phyloP scores from a whole-genome alignment of 2,797 vertebrate genomes.

The Trematomus bernacchii region DNA sequence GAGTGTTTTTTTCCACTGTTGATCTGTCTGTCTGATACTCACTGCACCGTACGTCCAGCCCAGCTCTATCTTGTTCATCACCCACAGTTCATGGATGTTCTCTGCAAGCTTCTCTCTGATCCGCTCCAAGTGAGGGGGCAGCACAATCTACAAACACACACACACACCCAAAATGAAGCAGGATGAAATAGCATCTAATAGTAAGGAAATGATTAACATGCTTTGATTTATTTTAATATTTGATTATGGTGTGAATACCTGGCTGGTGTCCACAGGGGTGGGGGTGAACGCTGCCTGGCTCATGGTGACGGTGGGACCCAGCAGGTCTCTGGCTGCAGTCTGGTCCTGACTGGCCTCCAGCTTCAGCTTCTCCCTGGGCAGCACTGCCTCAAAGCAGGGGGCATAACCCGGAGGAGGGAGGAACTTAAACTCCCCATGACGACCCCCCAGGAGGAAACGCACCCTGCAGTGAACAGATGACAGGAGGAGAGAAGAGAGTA shows the following conservation, averaged over 20 bases:
- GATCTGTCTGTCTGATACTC: slow-evolving; percentile 51
- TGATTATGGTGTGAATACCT: slow-evolving; percentile 80
- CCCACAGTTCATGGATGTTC: slow-evolving; percentile 98
- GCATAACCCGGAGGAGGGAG: slow-evolving; percentile 95
- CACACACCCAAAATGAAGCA: not conserved
- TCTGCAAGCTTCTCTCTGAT: slow-evolving; percentile 96
- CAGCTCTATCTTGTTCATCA: slow-evolving; percentile 98
- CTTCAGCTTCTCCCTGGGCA: slow-evolving; percentile 94
- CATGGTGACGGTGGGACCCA: slow-evolving; percentile 91
- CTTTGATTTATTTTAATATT: not conserved
- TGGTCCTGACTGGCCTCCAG: slow-evolving; percentile 93
- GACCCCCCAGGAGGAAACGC: slow-evolving; percentile 94
- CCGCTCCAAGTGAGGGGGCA: slow-evolving; percentile 93
- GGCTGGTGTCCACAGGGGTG: slow-evolving; percentile 93
- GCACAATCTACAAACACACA: slow-evolving; percentile 86
- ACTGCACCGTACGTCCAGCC: slow-evolving; percentile 96
- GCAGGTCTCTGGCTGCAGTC: slow-evolving; percentile 86
- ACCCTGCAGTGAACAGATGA: slow-evolving; percentile 79
- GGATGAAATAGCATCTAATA: not conserved
- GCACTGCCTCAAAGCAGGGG: slow-evolving; percentile 94
- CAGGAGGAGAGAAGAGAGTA: not conserved
- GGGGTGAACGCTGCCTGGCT: slow-evolving; percentile 96
- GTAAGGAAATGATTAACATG: not conserved
- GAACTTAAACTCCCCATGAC: slow-evolving; percentile 97
- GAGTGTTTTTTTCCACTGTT: not conserved